Evolutionary conservation across 2,797 vertebrate species (phyloP).

Genomic region (Pseudocheirus occidentalis): DNA sequence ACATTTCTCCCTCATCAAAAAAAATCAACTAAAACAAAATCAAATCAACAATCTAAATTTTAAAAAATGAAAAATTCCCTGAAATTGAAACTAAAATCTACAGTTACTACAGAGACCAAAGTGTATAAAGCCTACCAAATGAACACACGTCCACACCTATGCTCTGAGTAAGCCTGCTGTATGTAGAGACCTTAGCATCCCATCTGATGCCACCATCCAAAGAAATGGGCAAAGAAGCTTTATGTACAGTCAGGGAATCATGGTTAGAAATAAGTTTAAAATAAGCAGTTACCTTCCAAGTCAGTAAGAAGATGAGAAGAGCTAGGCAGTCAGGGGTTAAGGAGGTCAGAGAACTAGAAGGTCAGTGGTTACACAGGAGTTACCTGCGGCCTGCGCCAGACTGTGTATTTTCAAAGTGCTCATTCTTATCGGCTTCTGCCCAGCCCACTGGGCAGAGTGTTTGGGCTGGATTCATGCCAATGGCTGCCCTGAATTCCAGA

Average conservation of each 20-base stretch:
- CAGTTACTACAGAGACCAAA: not conserved
- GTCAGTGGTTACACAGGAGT: conserved; percentile 65
- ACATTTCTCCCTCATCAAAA: conserved; percentile 74
- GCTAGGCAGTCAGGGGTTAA: not conserved
- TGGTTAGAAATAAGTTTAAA: conserved; percentile 2
- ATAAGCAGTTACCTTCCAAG: conserved; percentile 19
- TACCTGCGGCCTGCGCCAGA: conserved; percentile 53
- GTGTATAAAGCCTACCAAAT: not conserved
- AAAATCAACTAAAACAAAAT: conserved; percentile 79
- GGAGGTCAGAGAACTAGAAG: conserved; percentile 59
- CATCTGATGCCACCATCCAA: conserved; percentile 37
- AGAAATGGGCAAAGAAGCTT: not conserved
- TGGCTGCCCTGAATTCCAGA: conserved; percentile 74
- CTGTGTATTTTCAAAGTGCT: conserved; percentile 47
- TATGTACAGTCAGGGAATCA: not conserved
- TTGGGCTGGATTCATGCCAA: conserved; percentile 79
- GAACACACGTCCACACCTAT: not conserved
- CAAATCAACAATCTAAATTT: conserved; percentile 80
- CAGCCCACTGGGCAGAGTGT: conserved; percentile 73
- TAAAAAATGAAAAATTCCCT: conserved; percentile 83
- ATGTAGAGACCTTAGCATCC: not conserved
- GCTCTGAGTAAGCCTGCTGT: not conserved
- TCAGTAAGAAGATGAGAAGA: conserved; percentile 34
- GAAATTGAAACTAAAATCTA: conserved; percentile 71
- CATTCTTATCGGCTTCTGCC: conserved; percentile 74